Base-by-base conservation (phyloP, 2,797 vertebrate species). In the Leptoclinus maculatus region DNA sequence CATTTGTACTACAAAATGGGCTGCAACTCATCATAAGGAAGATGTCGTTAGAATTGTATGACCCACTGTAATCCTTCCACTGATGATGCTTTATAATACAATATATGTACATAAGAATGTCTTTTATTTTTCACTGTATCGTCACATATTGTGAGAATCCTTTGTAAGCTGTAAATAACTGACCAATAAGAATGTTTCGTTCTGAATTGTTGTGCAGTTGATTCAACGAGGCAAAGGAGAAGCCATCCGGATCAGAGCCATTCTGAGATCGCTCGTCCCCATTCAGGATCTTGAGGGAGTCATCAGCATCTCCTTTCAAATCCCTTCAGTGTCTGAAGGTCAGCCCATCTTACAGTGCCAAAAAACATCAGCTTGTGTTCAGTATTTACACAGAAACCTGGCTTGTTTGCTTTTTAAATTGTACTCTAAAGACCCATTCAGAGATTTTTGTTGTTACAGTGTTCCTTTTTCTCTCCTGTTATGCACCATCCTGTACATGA, bases 151-250 rank as follows among this genome's bases (percentile, higher is more conserved):
- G 47, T 41, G 32, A 2, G 2, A 43, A 10, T 57, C 32, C 8
- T 11, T 21, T 43, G 1, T 13, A 64, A 39, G 1, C 1, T 56
- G 13, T 62, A 36, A 57, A 79, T 56, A 2, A 41, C 34, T 56
- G 45, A 59, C 29, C 5, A 25, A 11, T 74, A 32, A 23, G 3
- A 38, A 6, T 57, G 11, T 29, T 66, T 71, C 70, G 25, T 43
- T 71, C 21, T 82, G 5, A 78, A 69, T 73, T 71, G 39, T 80
- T 81, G 12, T 78, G 6, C 82, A 99, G 98, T 87, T 99, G 82
- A 99, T 99, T 89, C 95, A 97, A 78, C 96, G 95, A 34, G 96
- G 96, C 10, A 99, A 98, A 95, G 96, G 97, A 32, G 98, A 99
- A 81, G 98, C 98, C 71, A 96, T 99, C 78, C 96, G 98, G 69